Conservation (phyloP, 2,888 invertebrate genomes). For the Cheilosia grossa region DNA sequence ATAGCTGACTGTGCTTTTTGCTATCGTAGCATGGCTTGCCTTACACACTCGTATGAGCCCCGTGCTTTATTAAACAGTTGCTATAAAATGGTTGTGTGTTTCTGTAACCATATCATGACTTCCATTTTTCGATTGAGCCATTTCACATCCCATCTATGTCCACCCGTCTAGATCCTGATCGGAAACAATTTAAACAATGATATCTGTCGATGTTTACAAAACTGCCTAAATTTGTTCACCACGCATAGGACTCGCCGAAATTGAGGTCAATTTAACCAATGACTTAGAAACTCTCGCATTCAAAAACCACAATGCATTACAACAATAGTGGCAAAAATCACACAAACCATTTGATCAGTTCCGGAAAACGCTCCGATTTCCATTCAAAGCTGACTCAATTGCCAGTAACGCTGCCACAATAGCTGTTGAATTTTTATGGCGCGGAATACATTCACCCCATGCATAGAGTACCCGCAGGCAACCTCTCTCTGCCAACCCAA, state of each 20-base stretch:
- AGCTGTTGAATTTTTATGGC: slow-evolving; percentile 59
- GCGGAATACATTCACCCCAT: slow-evolving; percentile 50
- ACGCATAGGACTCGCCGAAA: not conserved
- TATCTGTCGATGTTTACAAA: no score
- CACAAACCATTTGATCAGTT: slow-evolving; percentile 60
- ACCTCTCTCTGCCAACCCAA: slow-evolving; percentile 39
- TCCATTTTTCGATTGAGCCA: no score
- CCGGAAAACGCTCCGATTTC: slow-evolving; percentile 57
- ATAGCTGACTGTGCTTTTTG: no score
- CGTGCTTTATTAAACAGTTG: no score
- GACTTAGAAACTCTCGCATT: not conserved
- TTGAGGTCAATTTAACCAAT: slow-evolving; percentile 1
- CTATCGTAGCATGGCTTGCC: no score
- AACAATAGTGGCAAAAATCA: slow-evolving; percentile 53
- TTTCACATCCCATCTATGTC: no score
- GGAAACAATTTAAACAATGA: no score
- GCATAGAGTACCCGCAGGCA: slow-evolving; percentile 41
- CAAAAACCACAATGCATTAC: not conserved
- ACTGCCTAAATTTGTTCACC: no score
- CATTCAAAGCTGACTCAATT: slow-evolving; percentile 53
- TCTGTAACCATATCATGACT: no score
- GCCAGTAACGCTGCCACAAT: slow-evolving; percentile 55
- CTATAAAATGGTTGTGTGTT: no score
- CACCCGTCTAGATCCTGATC: no score
- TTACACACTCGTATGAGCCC: no score